Evolutionary conservation across 2,113 vertebrate genomes (phyloP).

Genomic region (Atrichornis clamosus): DNA sequence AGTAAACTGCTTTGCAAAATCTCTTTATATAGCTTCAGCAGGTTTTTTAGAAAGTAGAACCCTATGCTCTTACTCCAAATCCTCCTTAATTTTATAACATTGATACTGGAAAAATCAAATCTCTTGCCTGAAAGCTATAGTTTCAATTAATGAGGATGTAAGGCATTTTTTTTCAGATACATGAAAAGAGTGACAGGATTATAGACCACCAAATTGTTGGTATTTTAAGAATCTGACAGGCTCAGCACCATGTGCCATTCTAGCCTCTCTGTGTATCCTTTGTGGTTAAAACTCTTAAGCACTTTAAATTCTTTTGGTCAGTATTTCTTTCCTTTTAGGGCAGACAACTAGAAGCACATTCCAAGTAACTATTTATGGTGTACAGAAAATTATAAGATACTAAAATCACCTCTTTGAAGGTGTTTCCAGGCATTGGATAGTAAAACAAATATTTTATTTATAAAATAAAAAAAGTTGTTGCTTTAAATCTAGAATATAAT

Average conservation of each 20-base stretch:
- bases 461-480: background rate
- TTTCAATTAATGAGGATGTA: constrained; percentile 41
- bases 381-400: constrained; percentile 60
- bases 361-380: constrained; percentile 59
- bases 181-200: constrained; percentile 66
- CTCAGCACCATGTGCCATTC: constrained; percentile 65
- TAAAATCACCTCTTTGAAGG: constrained; percentile 67
- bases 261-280: constrained; percentile 63
- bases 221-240: constrained; percentile 72
- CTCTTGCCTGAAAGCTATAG: background rate
- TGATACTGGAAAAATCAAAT: constrained; percentile 25
- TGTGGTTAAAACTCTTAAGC: constrained; percentile 69
- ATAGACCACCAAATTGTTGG: constrained; percentile 68
- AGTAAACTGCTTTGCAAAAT: background rate
- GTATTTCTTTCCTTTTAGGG: constrained; percentile 56
- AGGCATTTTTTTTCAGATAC: constrained; percentile 34
- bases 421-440: constrained; percentile 45
- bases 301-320: constrained; percentile 70
- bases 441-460: constrained; percentile 54
- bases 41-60: background rate
- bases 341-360: constrained; percentile 56
- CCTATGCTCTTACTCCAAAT: background rate
- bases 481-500: constrained; percentile 55
- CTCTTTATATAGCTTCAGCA: background rate
- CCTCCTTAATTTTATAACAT: background rate